These are phyloP conservation scores for Mesoclemmys tuberculata DNA, from an alignment of 2,113 vertebrate species.

Conservation along the genomic window DNA sequence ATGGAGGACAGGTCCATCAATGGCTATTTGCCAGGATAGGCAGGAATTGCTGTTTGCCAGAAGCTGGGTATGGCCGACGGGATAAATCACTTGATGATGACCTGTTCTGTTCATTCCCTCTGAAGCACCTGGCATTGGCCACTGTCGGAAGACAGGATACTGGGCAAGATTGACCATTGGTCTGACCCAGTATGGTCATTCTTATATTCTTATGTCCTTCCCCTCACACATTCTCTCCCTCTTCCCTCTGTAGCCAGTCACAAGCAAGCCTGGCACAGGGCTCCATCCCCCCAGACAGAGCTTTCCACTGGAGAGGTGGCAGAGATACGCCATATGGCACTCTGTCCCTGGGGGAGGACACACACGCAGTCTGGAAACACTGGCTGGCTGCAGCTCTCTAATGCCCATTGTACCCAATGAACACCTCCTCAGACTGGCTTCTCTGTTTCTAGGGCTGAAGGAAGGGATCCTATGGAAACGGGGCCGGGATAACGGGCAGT, in stretches of 20 bases:
- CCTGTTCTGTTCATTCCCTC: no score
- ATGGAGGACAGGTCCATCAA: no score
- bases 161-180: no score
- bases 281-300: not conserved
- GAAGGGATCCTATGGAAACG: slow-evolving; percentile 90
- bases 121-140: no score
- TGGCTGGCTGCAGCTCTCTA: not conserved
- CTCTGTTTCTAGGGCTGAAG: slow-evolving; percentile 76
- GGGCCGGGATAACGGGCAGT: slow-evolving; percentile 90
- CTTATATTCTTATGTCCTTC: not conserved
- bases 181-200: no score
- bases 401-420: not conserved
- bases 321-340: not conserved
- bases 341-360: not conserved
- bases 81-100: no score
- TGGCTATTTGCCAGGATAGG: no score
- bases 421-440: not conserved
- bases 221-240: not conserved
- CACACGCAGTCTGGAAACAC: not conserved
- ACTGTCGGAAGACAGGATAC: no score
- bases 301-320: not conserved
- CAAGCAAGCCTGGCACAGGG: not conserved
- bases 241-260: not conserved
- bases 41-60: no score
- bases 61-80: no score